phyloP scores from a whole-genome alignment of 1,140 invertebrate species.

The Temnothorax curvispinosus region DNA sequence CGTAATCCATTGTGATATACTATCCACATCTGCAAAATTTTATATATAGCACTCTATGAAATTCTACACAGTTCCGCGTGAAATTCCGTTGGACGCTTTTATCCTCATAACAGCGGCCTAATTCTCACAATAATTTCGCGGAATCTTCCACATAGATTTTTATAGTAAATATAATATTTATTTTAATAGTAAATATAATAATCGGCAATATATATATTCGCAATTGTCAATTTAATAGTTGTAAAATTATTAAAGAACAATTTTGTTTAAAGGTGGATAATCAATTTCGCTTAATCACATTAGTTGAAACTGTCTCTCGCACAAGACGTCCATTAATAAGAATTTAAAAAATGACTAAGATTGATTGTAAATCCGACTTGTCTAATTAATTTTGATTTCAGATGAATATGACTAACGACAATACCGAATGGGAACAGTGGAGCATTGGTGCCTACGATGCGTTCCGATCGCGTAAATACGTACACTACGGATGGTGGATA shows the following conservation, averaged over 20 bases:
- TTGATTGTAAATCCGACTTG: background rate
- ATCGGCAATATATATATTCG: background rate
- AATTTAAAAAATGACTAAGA: background rate
- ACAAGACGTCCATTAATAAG: background rate
- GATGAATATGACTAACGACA: conserved; percentile 85
- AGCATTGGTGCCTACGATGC: conserved; percentile 87
- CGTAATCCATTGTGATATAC: background rate
- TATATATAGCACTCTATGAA: conserved; percentile 10
- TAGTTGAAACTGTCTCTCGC: background rate
- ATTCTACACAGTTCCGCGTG: background rate
- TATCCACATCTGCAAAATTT: background rate
- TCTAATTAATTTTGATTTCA: conserved; percentile 75
- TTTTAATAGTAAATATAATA: background rate
- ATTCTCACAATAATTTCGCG: conserved; percentile 5
- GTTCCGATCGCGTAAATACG: conserved; percentile 87
- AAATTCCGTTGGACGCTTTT: background rate
- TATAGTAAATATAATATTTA: background rate
- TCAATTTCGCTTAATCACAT: background rate
- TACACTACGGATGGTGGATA: conserved; percentile 88
- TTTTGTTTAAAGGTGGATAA: background rate
- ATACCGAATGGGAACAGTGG: conserved; percentile 88
- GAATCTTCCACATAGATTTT: background rate
- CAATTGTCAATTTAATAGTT: background rate
- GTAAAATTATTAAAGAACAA: background rate
- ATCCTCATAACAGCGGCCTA: background rate